A percentile compares a stretch with the other conserved stretches of the same genome.
Evolutionary conservation across 2,888 invertebrate species (phyloP).

Genomic region (Cephonodes hylas): DNA sequence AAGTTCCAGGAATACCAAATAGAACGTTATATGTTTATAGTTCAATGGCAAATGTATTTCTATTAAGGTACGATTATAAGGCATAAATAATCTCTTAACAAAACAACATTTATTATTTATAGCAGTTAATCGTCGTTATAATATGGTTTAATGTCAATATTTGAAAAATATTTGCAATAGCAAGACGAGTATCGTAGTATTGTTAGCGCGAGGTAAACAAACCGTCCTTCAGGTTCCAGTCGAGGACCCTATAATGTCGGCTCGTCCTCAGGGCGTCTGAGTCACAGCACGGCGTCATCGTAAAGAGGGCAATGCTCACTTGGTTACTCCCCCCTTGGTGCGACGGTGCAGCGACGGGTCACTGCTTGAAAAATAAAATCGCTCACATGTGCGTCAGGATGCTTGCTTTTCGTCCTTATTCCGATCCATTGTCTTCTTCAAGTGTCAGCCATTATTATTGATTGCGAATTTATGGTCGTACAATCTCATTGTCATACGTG

Average conservation of each 20-base stretch:
- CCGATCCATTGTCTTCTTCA: constrained; percentile 64
- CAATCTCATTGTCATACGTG: constrained; percentile 58
- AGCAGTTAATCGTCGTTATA: background rate
- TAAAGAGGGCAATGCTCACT: constrained; percentile 79
- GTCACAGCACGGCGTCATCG: constrained; percentile 72
- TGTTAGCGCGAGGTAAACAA: constrained; percentile 59
- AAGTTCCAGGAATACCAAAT: background rate
- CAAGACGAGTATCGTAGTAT: constrained; percentile 47
- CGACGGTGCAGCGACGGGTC: constrained; percentile 57
- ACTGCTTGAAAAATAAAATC: constrained; percentile 57
- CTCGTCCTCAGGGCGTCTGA: constrained; percentile 78
- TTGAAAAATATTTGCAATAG: constrained; percentile 33
- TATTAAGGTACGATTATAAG: background rate
- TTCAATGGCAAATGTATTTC: background rate
- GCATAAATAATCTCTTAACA: background rate
- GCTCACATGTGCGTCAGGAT: constrained; percentile 58
- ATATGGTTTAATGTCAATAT: background rate
- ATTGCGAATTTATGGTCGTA: constrained; percentile 65
- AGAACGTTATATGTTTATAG: too few relatives aligned
- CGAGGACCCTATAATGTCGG: constrained; percentile 77
- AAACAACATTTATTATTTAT: background rate
- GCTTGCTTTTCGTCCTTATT: constrained; percentile 70
- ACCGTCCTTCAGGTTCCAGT: constrained; percentile 74
- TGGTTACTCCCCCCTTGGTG: constrained; percentile 60
- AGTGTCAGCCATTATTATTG: constrained; percentile 61